Base-by-base conservation (phyloP, 1,140 invertebrate genomes). In the Sesamia nonagrioides region DNA sequence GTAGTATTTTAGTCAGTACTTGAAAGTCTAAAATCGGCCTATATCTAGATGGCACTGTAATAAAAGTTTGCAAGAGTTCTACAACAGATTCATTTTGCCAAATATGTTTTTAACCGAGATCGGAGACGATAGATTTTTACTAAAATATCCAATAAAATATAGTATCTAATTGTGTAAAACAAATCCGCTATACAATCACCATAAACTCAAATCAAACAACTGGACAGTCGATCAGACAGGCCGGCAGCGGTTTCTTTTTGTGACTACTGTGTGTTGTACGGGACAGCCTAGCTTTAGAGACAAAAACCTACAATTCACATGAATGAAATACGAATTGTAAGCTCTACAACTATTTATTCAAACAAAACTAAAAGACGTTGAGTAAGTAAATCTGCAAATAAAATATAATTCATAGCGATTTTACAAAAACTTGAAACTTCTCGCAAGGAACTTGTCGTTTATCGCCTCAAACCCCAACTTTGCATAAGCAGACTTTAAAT, bases 401-500 rank as follows among this genome's bases (percentile, higher is more conserved):
- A 37, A 7, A 63, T 6, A 42, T 2, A 40, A 63, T 63, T 40
- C n/a, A 3, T 40, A 40, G 33, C 37, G 60, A 17, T 63, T 63
- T 40, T 63, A 40, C 35, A 17, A 18, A 56, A 72, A n/a, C n/a
- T 35, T 8, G 18, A 54, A 72, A 40, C 7, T 56, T 27, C 18
- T 37, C 5, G 9, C 63, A 40, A 72, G 66, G 42, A 69, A 69
- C 45, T 72, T 56, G 69, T 56, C 27, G 69, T 52, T 37, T 72
- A 72, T 72, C 69, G 54, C 56, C 56, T 75, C 9, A 76, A 77
- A 27, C 73, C 66, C 66, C 61, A 66, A 66, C 37, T 78, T 77
- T 74, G 52, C 74, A 79, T 77, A 84, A 79, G 60, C 77, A 48
- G 68, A 45, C 18, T 79, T 84, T 82, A 82, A 80, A 80, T 82